These are phyloP conservation scores for Belonocnema kinseyi DNA, from an alignment of 1,140 invertebrate species.

Conservation along the genomic window DNA sequence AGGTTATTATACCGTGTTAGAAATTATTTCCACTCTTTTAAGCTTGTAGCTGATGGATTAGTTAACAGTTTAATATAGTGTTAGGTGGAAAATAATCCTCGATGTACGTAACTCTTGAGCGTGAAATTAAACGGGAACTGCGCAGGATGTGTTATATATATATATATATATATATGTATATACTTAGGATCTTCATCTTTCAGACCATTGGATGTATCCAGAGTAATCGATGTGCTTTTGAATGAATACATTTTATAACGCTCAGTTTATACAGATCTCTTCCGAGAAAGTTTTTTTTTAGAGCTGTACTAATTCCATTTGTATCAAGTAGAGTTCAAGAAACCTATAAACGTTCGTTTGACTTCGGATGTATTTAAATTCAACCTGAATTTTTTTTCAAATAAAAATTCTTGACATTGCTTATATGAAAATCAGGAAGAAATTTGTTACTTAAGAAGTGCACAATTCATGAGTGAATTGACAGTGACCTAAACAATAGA, in stretches of 20 bases:
- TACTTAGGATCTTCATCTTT: background rate
- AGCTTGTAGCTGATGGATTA: background rate
- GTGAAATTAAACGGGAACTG: slow-evolving; percentile 25
- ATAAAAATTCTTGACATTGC: too few species aligned
- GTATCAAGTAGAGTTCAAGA: too few species aligned
- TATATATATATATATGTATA: background rate
- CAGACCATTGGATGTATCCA: background rate
- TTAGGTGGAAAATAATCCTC: slow-evolving; percentile 10
- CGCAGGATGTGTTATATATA: background rate
- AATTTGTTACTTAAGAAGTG: too few species aligned
- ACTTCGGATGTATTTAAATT: too few species aligned
- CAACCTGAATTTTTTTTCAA: too few species aligned
- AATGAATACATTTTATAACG: background rate
- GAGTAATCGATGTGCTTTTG: background rate
- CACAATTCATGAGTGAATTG: too few species aligned
- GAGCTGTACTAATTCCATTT: too few species aligned
- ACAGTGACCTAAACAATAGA: too few species aligned
- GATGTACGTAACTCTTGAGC: slow-evolving; percentile 3
- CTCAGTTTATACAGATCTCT: background rate
- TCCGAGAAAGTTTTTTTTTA: background rate
- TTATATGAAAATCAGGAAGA: too few species aligned
- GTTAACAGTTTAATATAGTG: background rate
- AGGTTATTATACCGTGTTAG: background rate
- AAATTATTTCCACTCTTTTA: background rate
- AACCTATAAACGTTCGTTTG: too few species aligned